These are phyloP conservation scores for Lagocephalus sceleratus DNA, from an alignment of 2,797 vertebrate genomes.

Conservation along the genomic window DNA sequence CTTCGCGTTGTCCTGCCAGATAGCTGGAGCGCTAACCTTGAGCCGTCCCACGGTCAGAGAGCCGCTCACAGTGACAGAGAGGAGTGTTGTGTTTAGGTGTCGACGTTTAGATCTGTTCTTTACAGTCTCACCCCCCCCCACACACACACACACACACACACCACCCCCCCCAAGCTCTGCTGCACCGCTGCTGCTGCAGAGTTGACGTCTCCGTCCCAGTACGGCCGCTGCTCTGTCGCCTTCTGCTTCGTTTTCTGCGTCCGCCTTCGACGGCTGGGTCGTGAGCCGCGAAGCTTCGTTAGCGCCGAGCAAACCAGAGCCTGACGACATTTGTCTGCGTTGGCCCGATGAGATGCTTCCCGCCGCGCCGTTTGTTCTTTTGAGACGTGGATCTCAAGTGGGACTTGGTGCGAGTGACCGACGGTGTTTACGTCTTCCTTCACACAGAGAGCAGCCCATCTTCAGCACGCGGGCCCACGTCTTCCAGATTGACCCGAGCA, in stretches of 20 bases:
- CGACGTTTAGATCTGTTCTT: too few relatives aligned
- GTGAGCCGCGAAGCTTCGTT: slow-evolving; percentile 22
- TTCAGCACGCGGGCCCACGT: slow-evolving; percentile 97
- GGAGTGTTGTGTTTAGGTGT: too few relatives aligned
- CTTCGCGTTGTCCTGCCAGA: background rate
- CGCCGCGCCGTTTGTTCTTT: background rate
- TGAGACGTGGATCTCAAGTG: too few relatives aligned
- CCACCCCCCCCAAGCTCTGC: too few relatives aligned
- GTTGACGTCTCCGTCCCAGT: too few relatives aligned
- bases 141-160: too few relatives aligned
- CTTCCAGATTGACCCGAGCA: slow-evolving; percentile 98
- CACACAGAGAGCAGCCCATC: slow-evolving; percentile 92
- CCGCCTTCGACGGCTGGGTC: slow-evolving; percentile 8
- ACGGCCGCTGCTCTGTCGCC: too few relatives aligned
- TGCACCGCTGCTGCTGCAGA: too few relatives aligned
- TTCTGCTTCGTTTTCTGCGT: too few relatives aligned
- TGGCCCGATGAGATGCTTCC: background rate
- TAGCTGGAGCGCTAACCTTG: background rate
- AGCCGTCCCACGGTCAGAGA: slow-evolving; percentile 11
- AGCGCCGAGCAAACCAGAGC: slow-evolving; percentile 7
- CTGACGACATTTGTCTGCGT: slow-evolving; percentile 17
- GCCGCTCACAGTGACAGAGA: background rate
- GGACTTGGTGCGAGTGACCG: too few relatives aligned
- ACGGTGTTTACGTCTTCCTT: background rate
- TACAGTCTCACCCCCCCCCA: too few relatives aligned